Evolutionary conservation across 1,140 invertebrate genomes (phyloP).

Genomic region (Achroia grisella): DNA sequence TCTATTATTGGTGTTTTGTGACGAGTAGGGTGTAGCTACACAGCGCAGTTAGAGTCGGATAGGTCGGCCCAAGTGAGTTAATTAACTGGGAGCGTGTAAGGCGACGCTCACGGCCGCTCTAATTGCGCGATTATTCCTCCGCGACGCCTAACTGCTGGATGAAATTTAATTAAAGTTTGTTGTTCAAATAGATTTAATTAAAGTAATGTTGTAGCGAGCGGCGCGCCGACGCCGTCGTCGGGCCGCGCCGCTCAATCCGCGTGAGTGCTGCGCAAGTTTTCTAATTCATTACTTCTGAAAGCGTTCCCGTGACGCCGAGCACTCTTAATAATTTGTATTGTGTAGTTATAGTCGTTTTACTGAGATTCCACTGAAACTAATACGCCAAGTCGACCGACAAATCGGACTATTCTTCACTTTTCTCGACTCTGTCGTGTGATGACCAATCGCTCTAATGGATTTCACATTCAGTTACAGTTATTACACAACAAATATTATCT

Average conservation of each 20-base stretch:
- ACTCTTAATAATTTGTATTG: conserved; percentile 74
- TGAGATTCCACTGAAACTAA: conserved; percentile 28
- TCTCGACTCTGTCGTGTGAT: conserved; percentile 9
- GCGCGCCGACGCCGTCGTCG: conserved; percentile 40
- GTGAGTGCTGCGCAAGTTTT: conserved; percentile 72
- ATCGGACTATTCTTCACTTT: conserved; percentile 4
- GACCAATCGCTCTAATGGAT: conserved; percentile 18
- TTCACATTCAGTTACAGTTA: not conserved
- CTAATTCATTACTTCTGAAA: conserved; percentile 74
- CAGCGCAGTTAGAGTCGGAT: conserved; percentile 27
- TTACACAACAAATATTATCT: too few relatives aligned
- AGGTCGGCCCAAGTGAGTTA: conserved; percentile 65
- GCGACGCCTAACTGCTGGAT: conserved; percentile 72
- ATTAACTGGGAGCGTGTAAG: conserved; percentile 70
- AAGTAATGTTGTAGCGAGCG: conserved; percentile 69
- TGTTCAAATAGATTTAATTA: conserved; percentile 74
- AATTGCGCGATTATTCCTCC: conserved; percentile 73
- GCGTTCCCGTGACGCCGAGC: conserved; percentile 68
- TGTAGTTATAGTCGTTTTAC: conserved; percentile 55
- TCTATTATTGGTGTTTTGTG: too few relatives aligned
- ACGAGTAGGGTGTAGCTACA: conserved; percentile 23
- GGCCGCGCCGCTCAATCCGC: conserved; percentile 59
- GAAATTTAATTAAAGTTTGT: conserved; percentile 74
- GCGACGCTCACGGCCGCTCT: conserved; percentile 71
- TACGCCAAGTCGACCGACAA: conserved; percentile 1